phyloP scores from a whole-genome alignment of 2,113 vertebrate species.

The Chascanopsetta lugubris region DNA sequence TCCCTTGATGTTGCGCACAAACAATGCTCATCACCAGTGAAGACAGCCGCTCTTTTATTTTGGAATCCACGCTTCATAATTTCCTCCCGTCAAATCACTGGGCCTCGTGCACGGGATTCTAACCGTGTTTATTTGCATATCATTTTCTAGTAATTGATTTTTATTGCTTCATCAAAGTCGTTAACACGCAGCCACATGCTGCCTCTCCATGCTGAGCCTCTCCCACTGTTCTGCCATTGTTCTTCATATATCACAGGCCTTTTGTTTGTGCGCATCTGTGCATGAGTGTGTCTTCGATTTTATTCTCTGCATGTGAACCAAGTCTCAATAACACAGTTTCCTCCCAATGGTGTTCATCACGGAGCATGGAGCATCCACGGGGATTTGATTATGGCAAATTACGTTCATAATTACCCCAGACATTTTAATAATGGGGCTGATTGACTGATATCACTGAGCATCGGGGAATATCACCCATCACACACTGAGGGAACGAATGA shows the following conservation, averaged over 20 bases:
- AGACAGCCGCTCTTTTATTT: not conserved
- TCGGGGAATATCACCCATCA: conserved; percentile 26
- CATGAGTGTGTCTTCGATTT: conserved; percentile 12
- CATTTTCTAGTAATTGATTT: conserved; percentile 56
- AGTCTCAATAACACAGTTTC: conserved; percentile 19
- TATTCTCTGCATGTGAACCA: conserved; percentile 34
- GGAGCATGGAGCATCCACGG: conserved; percentile 43
- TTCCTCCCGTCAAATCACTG: conserved; percentile 14
- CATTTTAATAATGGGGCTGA: conserved; percentile 56
- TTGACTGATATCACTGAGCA: conserved; percentile 38
- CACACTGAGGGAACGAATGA: conserved; percentile 13
- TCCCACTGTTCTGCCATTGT: conserved; percentile 16
- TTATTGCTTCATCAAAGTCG: conserved; percentile 52
- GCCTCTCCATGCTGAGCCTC: conserved; percentile 16
- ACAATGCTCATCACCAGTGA: not conserved
- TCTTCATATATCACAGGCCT: conserved; percentile 6
- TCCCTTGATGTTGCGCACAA: not conserved
- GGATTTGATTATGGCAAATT: conserved; percentile 58
- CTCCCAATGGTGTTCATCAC: conserved; percentile 31
- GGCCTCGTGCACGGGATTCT: conserved; percentile 14
- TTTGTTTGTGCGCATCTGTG: not conserved
- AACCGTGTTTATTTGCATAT: conserved; percentile 51
- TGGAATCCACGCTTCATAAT: not conserved
- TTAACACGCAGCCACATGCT: conserved; percentile 41
- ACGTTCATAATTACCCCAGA: conserved; percentile 56